These are phyloP conservation scores for Amphipyra tragopoginis DNA, from an alignment of 2,888 invertebrate species.

Conservation along the genomic window DNA sequence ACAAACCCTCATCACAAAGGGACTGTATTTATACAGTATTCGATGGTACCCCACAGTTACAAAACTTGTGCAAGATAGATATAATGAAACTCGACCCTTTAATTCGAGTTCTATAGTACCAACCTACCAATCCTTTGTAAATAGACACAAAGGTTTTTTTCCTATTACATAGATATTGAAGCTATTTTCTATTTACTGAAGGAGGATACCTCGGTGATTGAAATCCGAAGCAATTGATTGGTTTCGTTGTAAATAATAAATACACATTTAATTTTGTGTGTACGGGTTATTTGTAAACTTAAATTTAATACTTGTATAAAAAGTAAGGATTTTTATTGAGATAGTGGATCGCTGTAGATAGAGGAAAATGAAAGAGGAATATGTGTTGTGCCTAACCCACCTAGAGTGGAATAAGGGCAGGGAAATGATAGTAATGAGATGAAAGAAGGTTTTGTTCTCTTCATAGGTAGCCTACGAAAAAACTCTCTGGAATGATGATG, in stretches of 20 bases:
- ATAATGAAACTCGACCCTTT: conserved; percentile 65
- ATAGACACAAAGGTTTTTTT: conserved; percentile 63
- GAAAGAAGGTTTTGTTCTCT: no score
- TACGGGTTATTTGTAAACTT: no score
- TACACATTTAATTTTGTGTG: no score
- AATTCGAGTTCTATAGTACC: conserved; percentile 64
- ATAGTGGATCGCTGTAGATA: no score
- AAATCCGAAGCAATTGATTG: conserved; percentile 34
- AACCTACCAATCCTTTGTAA: conserved; percentile 60
- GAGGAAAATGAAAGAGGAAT: no score
- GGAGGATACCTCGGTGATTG: conserved; percentile 39
- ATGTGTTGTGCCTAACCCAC: no score
- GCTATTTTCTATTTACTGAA: conserved; percentile 53
- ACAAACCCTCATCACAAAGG: conserved; percentile 38
- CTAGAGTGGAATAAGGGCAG: no score
- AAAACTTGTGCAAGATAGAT: conserved; percentile 56
- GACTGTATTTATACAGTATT: conserved; percentile 35
- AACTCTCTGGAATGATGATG: no score
- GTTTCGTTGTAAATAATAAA: conserved; percentile 8
- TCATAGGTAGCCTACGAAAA: no score
- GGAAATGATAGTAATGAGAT: no score
- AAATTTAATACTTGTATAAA: no score
- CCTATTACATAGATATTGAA: conserved; percentile 54
- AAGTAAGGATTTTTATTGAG: no score
- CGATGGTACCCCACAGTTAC: conserved; percentile 37